phyloP scores from a whole-genome alignment of 2,888 invertebrate species.

The Ophioninae sp. region DNA sequence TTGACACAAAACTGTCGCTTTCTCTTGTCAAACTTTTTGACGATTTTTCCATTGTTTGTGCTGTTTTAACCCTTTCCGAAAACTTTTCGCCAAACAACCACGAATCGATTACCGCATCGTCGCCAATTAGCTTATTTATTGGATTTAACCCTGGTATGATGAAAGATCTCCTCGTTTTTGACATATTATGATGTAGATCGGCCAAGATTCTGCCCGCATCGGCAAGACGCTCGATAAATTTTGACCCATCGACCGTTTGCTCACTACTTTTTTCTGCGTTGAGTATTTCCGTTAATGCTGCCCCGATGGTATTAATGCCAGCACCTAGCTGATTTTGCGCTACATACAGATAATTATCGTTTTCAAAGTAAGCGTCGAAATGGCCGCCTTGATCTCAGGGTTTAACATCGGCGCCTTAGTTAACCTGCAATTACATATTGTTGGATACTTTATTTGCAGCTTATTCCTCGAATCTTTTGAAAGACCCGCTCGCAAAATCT shows the following conservation, averaged over 20 bases:
- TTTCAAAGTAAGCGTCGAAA: constrained; percentile 44
- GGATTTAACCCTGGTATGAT: constrained; percentile 49
- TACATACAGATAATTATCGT: constrained; percentile 31
- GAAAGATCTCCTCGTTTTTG: constrained; percentile 46
- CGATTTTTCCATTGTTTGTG: constrained; percentile 3
- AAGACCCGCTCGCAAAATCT: constrained; percentile 47
- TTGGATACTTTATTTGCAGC: constrained; percentile 50
- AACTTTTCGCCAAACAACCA: constrained; percentile 37
- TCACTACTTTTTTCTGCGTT: constrained; percentile 28
- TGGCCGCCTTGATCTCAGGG: constrained; percentile 41
- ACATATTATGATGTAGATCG: constrained; percentile 52
- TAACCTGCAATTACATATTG: constrained; percentile 45
- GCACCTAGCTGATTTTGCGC: constrained; percentile 54
- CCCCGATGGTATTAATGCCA: constrained; percentile 54
- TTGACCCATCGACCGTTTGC: constrained; percentile 10
- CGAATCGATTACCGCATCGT: constrained; percentile 2
- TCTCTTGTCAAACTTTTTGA: background rate
- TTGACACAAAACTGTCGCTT: background rate
- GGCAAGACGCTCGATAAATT: constrained; percentile 44
- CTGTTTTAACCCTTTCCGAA: constrained; percentile 27
- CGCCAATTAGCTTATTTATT: constrained; percentile 52
- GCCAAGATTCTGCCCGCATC: constrained; percentile 44
- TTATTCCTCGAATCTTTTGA: constrained; percentile 49
- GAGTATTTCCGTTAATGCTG: constrained; percentile 52
- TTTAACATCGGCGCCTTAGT: constrained; percentile 51